These are phyloP conservation scores for Linnaemya vulpina DNA, from an alignment of 2,888 invertebrate species.

Conservation along the genomic window DNA sequence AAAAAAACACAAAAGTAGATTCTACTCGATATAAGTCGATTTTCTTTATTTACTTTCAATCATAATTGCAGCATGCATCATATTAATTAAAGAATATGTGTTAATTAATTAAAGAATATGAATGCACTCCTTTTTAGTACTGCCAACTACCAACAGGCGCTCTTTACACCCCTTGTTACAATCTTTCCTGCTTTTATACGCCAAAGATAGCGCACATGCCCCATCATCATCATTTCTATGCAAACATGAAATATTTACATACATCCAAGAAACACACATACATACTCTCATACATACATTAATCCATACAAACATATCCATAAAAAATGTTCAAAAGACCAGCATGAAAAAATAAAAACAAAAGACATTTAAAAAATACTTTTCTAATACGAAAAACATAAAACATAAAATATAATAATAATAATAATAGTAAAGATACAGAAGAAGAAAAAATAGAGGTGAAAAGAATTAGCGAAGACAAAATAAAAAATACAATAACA, in stretches of 20 bases:
- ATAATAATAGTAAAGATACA: conserved; percentile 15
- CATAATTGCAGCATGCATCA: too few relatives aligned
- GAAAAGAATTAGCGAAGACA: conserved; percentile 26
- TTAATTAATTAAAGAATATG: too few relatives aligned
- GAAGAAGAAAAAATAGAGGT: conserved; percentile 16
- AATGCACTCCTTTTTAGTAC: conserved; percentile 15
- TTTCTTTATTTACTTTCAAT: too few relatives aligned
- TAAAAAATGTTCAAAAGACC: not conserved
- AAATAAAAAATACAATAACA: conserved; percentile 32
- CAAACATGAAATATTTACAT: conserved; percentile 13
- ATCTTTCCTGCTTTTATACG: conserved; percentile 20
- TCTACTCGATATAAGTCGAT: too few relatives aligned
- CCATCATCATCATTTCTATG: conserved; percentile 27
- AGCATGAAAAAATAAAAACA: conserved; percentile 19
- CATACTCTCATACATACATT: too few relatives aligned
- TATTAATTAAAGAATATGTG: too few relatives aligned
- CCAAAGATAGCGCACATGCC: conserved; percentile 63
- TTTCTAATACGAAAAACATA: conserved; percentile 49
- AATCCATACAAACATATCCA: too few relatives aligned
- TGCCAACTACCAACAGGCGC: conserved; percentile 4
- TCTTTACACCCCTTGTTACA: conserved; percentile 51
- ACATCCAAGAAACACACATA: too few relatives aligned
- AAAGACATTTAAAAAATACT: conserved; percentile 46
- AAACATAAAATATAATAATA: conserved; percentile 21
- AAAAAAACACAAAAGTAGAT: too few relatives aligned